Base-by-base conservation (phyloP, 2,113 vertebrate species). In the Tretioscincus oriximinensis region DNA sequence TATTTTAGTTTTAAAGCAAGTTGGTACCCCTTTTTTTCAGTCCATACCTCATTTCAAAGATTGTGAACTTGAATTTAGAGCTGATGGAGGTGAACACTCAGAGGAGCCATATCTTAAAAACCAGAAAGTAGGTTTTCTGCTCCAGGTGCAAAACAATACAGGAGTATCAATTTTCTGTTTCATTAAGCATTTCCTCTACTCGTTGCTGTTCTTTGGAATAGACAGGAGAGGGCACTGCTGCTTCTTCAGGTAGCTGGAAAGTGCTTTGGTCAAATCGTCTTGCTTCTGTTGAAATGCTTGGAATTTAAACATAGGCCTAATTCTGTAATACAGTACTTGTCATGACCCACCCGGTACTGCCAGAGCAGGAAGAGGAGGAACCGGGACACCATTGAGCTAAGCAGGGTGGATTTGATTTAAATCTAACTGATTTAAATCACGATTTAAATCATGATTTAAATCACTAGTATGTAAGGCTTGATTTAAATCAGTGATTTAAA, bases 221-320 rank as follows among this genome's bases (percentile, higher is more conserved):
- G 51, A 51, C 94, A 88, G 69, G 82, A 94, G 94, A 87, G 94
- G 93, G 93, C 95, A 94, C 92, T 92, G 76, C 91, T 90, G 76
- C 91, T 90, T 86, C 86, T 80, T 78, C 84, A 85, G 76, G 66
- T 76, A 73, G 81, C 83, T 74, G 45, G 7, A 45, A 61, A 65
- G 58, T 64, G 9, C 11, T 14, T 10, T 7, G 24, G 9, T 16
- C 41, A 16, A 64, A 54, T 79, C 35, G 35, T 24, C 8, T n/a
- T 84, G 24, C 8, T 68, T 6, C 45, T 35, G 6, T 74, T 67
- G 76, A 78, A 84, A 68, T 47, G 18, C 29, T 81, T 78, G 68
- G 71, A 68, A 51, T 80, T 81, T 84, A 21, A 18, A 66, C 8
- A 12, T 76, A 54, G 1, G 1, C 26, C 80, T 80, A 69, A 66